Percentiles rank a stretch among this genome's conserved stretches.
Conservation (phyloP, 2,113 vertebrate genomes). For the Cynopterus brachyotis region DNA sequence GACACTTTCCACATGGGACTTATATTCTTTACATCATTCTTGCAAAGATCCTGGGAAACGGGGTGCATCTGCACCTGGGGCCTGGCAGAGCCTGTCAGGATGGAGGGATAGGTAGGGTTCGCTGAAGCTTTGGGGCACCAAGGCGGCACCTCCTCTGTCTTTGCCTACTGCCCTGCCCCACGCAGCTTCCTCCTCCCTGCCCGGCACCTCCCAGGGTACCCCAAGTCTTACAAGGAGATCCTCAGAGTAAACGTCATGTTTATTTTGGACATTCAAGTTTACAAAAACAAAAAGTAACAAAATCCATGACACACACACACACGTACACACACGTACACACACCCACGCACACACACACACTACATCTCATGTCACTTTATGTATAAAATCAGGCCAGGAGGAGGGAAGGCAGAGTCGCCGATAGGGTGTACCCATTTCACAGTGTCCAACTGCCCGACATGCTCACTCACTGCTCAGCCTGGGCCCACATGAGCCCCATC, state of each 20-base stretch:
- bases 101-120: too few species aligned
- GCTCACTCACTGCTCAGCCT: constrained; percentile 34
- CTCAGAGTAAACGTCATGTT: constrained; percentile 82
- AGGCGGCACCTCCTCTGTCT: background rate
- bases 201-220: rapidly evolving
- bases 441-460: constrained; percentile 61
- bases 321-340: background rate
- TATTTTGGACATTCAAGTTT: constrained; percentile 86
- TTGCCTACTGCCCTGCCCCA: background rate
- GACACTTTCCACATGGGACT: constrained; percentile 58
- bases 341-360: background rate
- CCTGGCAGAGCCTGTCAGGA: background rate
- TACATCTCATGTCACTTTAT: constrained; percentile 70
- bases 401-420: background rate
- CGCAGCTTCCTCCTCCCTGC: background rate
- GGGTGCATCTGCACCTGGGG: background rate
- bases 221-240: background rate
- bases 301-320: constrained; percentile 45
- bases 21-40: background rate
- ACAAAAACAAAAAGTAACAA: constrained; percentile 83
- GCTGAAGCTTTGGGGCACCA: background rate
- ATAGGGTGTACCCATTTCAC: constrained; percentile 56
- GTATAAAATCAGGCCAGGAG: constrained; percentile 75
- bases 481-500: background rate
- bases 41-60: background rate